phyloP scores from a whole-genome alignment of 2,888 invertebrate genomes.

The Boloria selene region DNA sequence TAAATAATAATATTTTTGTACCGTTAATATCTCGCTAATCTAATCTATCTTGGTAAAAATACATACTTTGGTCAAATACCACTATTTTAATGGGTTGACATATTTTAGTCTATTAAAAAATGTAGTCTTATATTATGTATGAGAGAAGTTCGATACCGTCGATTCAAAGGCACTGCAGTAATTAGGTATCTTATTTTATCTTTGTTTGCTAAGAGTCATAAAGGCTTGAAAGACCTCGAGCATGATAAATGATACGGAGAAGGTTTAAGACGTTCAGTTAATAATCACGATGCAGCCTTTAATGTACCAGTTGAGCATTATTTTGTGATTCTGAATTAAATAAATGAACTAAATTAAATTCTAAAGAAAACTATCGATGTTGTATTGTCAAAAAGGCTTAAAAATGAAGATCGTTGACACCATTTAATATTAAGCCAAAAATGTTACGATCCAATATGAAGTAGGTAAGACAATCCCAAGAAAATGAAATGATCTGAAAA shows the following conservation, averaged over 20 bases:
- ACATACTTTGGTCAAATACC: no score
- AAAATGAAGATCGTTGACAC: slow-evolving; percentile 43
- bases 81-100: no score
- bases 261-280: slow-evolving; percentile 17
- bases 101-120: no score
- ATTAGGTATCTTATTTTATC: slow-evolving; percentile 31
- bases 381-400: slow-evolving; percentile 14
- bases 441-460: slow-evolving; percentile 37
- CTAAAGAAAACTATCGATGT: neutral
- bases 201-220: slow-evolving; percentile 38
- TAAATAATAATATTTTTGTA: no score
- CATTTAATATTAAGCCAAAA: slow-evolving; percentile 37
- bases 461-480: slow-evolving; percentile 36
- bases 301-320: neutral
- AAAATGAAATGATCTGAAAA: slow-evolving; percentile 45
- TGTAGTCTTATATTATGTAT: neutral
- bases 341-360: no score
- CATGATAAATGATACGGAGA: slow-evolving; percentile 36
- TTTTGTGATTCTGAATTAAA: neutral
- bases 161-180: slow-evolving; percentile 12
- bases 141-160: slow-evolving; percentile 3
- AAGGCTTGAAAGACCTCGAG: slow-evolving; percentile 31
- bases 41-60: no score
- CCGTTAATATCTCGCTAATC: no score
- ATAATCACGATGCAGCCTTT: slow-evolving; percentile 1